Conservation (phyloP, 2,113 vertebrate species). For the Cyprinodon variegatus region DNA sequence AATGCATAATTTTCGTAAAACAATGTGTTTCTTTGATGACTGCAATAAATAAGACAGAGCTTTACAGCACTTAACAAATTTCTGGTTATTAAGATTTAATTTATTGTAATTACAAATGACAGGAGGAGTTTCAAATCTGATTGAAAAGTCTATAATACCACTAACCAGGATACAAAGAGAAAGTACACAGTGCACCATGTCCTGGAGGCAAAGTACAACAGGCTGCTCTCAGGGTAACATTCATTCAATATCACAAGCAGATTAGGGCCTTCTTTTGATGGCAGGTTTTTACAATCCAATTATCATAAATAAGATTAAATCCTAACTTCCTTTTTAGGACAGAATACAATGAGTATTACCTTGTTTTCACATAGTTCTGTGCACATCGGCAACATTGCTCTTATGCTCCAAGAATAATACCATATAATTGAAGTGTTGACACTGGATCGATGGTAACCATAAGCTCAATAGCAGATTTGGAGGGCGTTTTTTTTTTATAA, state of each 20-base stretch:
- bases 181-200: neutral
- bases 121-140: neutral
- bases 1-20: neutral
- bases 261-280: conserved; percentile 15
- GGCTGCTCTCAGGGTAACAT: conserved; percentile 14
- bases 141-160: neutral
- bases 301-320: conserved; percentile 42
- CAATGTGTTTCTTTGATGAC: neutral
- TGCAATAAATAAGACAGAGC: neutral
- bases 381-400: neutral
- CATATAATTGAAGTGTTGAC: conserved; percentile 42
- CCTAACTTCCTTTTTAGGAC: conserved; percentile 16
- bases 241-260: conserved; percentile 13
- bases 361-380: conserved; percentile 26
- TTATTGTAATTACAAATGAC: neutral
- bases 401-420: neutral
- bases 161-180: neutral
- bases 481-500: conserved; percentile 47
- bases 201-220: conserved; percentile 19
- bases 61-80: neutral
- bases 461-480: conserved; percentile 34
- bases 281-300: conserved; percentile 40
- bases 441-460: conserved; percentile 17
- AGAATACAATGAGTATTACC: conserved; percentile 26
- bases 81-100: no score